Base-by-base conservation (phyloP, 2,797 vertebrate species). In the Rhincodon typus region DNA sequence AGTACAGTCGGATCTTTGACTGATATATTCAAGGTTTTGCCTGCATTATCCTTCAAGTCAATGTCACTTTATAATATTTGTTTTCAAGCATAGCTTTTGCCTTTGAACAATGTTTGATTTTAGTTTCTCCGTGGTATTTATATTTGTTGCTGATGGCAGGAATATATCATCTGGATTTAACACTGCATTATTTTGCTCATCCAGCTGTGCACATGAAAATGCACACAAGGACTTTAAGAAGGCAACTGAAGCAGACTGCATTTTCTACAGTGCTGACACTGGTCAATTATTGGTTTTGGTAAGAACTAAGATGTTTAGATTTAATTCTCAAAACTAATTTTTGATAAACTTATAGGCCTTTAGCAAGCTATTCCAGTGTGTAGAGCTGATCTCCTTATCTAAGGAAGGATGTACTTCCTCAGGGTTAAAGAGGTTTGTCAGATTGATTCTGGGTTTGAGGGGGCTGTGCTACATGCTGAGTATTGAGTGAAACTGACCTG, bases 161-260 rank as follows among this genome's bases (percentile, higher is more conserved):
- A 21, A 72, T 21, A 94, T 38, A 34, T 34, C 34, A 8, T 21
- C 62, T 96, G 96, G 96, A 95, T 8, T 69, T 96, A 96, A 96
- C 95, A 96, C 21, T 94, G 57, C 0, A 0, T 96, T 97, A 96
- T 95, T 86, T 97, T 96, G 97, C 42, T 96, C 21, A 72, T 95
- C 46, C 96, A 99, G 99, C 96, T 99, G 99, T 97, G 98, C 98
- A 97, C 98, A 96, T 97, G 99, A 99, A 96, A 98, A 98, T 12
- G 99, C 98, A 69, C 99, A 99, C 97, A 99, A 99, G 97, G 99
- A 99, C 96, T 99, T 99, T 97, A 99, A 99, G 97, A 99, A 99
- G 98, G 99, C 99, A 5, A 99, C 99, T 96, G 99, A 98, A 97
- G 99, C 99, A 15, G 98, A 98, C 97, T 96, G 98, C 96, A 98